phyloP scores from a whole-genome alignment of 2,888 invertebrate species.

The Drosophila trichaetosa region DNA sequence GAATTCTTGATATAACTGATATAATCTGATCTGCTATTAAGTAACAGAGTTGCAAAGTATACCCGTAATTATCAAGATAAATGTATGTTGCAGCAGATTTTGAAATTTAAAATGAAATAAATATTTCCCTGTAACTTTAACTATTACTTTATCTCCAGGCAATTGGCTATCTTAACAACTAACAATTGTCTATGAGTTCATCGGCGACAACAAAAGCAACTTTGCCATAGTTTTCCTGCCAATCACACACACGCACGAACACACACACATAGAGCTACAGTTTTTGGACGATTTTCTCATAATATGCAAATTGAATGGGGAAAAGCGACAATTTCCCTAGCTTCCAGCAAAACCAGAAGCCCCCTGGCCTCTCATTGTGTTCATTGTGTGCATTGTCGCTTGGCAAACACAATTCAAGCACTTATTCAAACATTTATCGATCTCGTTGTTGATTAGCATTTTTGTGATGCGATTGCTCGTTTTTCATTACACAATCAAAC shows the following conservation, averaged over 20 bases:
- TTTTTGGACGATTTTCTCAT: slow-evolving; percentile 56
- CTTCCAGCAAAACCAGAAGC: slow-evolving; percentile 6
- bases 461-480: slow-evolving; percentile 49
- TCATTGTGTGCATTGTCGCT: slow-evolving; percentile 48
- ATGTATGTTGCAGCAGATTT: neutral
- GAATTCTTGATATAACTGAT: neutral
- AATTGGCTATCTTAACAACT: slow-evolving; percentile 3
- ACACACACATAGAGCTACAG: neutral
- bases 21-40: neutral
- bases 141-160: neutral
- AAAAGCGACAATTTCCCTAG: slow-evolving; percentile 65
- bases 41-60: neutral
- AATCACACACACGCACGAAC: slow-evolving; percentile 15
- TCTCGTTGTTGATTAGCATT: slow-evolving; percentile 76
- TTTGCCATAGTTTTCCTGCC: slow-evolving; percentile 32
- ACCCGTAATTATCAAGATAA: too few relatives aligned
- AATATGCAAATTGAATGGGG: slow-evolving; percentile 69
- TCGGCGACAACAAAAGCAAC: slow-evolving; percentile 17
- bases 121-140: neutral
- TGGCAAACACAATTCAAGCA: slow-evolving; percentile 63
- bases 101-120: neutral
- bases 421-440: slow-evolving; percentile 73
- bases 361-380: slow-evolving; percentile 9
- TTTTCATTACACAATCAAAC: slow-evolving; percentile 50
- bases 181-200: slow-evolving; percentile 33